Evolutionary conservation across 2,797 vertebrate species (phyloP).

Genomic region (Takifugu rubripes): DNA sequence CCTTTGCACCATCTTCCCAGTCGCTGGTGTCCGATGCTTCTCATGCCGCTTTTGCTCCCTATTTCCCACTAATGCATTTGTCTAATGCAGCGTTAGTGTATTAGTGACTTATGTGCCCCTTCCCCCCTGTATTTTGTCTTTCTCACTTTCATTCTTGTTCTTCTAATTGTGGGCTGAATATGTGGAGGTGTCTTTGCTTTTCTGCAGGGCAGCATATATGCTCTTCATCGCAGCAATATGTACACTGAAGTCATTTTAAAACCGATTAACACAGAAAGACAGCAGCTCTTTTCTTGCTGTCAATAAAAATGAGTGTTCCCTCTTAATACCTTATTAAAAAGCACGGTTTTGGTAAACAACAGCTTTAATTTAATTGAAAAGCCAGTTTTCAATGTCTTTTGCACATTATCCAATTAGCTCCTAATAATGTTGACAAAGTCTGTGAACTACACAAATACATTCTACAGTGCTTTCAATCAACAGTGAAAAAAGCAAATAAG

Average conservation of each 20-base stretch:
- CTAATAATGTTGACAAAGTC: too few relatives aligned
- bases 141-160: slow-evolving; percentile 18
- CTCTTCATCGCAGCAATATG: slow-evolving; percentile 14
- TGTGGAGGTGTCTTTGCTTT: slow-evolving; percentile 6
- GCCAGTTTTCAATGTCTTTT: too few relatives aligned
- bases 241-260: slow-evolving; percentile 14
- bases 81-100: slow-evolving; percentile 30
- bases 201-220: slow-evolving; percentile 10
- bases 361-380: too few relatives aligned
- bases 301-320: neutral
- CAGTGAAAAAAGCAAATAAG: too few relatives aligned
- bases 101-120: slow-evolving; percentile 19
- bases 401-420: too few relatives aligned
- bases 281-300: neutral
- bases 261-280: neutral
- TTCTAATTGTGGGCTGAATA: slow-evolving; percentile 9
- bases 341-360: too few relatives aligned
- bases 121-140: slow-evolving; percentile 19
- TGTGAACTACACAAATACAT: too few relatives aligned
- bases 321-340: too few relatives aligned
- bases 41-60: slow-evolving; percentile 6
- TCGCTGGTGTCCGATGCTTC: slow-evolving; percentile 17
- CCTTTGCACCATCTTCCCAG: slow-evolving; percentile 21
- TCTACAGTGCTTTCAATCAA: too few relatives aligned
- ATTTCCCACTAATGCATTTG: slow-evolving; percentile 40